Percentiles rank a stretch among this genome's conserved stretches.
Evolutionary conservation across 2,888 invertebrate species (phyloP).

Genomic region (Lasius platythorax): DNA sequence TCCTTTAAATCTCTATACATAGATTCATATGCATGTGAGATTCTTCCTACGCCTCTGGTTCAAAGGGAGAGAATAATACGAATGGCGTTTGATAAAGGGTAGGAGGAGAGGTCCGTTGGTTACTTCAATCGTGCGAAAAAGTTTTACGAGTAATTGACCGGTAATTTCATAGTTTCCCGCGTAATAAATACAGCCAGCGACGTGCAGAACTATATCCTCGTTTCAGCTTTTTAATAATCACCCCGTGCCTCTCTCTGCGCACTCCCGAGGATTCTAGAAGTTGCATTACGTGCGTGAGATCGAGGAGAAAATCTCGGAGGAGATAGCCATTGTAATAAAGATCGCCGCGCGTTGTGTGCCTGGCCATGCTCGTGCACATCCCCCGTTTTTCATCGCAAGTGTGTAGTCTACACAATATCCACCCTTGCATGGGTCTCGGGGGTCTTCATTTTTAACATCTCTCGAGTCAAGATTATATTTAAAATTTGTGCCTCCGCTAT

Average conservation of each 20-base stretch:
- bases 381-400: slow-evolving; percentile 45
- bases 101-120: not conserved
- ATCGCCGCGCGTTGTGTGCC: slow-evolving; percentile 37
- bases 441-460: slow-evolving; percentile 39
- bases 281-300: slow-evolving; percentile 51
- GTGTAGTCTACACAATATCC: slow-evolving; percentile 4
- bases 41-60: not conserved
- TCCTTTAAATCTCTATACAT: slow-evolving; percentile 5
- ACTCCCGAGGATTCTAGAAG: slow-evolving; percentile 25
- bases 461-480: slow-evolving; percentile 21
- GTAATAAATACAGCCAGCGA: slow-evolving; percentile 40
- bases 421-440: slow-evolving; percentile 33
- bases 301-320: slow-evolving; percentile 37
- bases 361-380: slow-evolving; percentile 35
- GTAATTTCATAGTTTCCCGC: slow-evolving; percentile 40
- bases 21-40: not conserved
- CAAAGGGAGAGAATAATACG: slow-evolving; percentile 9
- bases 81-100: not conserved
- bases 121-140: slow-evolving; percentile 35
- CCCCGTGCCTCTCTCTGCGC: slow-evolving; percentile 22
- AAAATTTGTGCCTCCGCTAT: not conserved
- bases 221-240: slow-evolving; percentile 47
- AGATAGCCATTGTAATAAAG: slow-evolving; percentile 53
- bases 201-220: slow-evolving; percentile 34
- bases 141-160: slow-evolving; percentile 2